Conservation (phyloP, 2,888 invertebrate genomes). For the Cetonia aurata region DNA sequence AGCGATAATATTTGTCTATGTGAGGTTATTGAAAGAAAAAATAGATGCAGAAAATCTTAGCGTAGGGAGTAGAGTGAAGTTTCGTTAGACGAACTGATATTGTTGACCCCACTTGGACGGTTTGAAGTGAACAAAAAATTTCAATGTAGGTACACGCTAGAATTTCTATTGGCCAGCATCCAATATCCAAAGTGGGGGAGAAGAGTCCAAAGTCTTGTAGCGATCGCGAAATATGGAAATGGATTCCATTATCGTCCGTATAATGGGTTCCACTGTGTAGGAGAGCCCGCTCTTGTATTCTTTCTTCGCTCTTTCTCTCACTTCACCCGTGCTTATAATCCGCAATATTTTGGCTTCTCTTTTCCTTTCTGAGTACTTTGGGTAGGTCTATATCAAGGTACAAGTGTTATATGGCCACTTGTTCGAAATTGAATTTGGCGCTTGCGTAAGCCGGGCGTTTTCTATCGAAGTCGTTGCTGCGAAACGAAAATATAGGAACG, state of each 20-base stretch:
- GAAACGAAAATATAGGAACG: too few species aligned
- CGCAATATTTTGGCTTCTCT: background rate
- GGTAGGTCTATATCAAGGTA: constrained; percentile 43
- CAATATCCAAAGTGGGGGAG: constrained; percentile 51
- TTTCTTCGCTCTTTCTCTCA: constrained; percentile 6
- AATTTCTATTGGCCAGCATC: constrained; percentile 55
- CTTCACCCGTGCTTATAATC: background rate
- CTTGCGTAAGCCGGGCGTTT: constrained; percentile 55
- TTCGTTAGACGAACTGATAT: constrained; percentile 26
- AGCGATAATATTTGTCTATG: too few species aligned
- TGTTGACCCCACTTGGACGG: constrained; percentile 29
- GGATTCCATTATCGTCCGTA: constrained; percentile 62
- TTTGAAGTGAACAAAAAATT: constrained; percentile 38
- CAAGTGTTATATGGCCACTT: constrained; percentile 61
- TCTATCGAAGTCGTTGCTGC: background rate
- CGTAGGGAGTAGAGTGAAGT: constrained; percentile 16
- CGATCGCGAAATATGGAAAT: constrained; percentile 56
- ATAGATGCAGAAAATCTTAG: too few species aligned
- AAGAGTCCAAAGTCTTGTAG: constrained; percentile 44
- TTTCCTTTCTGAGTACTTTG: constrained; percentile 1
- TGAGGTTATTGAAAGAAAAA: background rate
- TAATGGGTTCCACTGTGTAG: constrained; percentile 56
- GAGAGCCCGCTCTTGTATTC: constrained; percentile 10
- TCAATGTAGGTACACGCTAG: constrained; percentile 46
- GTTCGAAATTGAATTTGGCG: constrained; percentile 62